phyloP scores from a whole-genome alignment of 2,113 vertebrate genomes.

The Ophthalmolycus amberensis region DNA sequence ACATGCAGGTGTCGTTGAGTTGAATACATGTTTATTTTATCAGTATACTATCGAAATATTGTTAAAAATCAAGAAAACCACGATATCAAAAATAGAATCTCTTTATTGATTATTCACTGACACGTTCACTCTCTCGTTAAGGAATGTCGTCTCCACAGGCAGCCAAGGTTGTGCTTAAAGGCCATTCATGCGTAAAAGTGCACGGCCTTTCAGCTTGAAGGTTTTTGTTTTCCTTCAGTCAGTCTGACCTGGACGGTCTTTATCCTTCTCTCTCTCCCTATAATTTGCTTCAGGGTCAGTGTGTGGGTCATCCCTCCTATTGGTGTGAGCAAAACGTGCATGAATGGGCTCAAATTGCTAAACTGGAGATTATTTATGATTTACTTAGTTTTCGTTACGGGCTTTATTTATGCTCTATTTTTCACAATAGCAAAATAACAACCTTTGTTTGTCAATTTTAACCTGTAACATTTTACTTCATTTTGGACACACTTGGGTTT shows the following conservation, averaged over 20 bases:
- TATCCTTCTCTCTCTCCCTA: background rate
- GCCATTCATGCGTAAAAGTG: conserved; percentile 66
- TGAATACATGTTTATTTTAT: background rate
- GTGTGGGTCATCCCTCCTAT: conserved; percentile 34
- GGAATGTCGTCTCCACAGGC: conserved; percentile 3
- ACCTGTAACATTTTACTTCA: background rate
- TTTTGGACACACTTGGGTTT: background rate
- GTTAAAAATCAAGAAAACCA: background rate
- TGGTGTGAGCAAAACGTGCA: conserved; percentile 8
- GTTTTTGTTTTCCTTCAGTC: conserved; percentile 37
- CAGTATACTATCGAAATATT: background rate
- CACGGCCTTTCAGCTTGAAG: conserved; percentile 37
- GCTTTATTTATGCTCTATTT: background rate
- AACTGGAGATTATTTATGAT: background rate
- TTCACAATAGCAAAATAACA: background rate
- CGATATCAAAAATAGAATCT: background rate
- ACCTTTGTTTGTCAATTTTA: background rate
- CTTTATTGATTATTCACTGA: background rate
- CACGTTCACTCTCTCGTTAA: background rate
- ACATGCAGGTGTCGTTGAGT: background rate
- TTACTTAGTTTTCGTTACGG: background rate
- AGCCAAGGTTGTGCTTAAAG: conserved; percentile 50
- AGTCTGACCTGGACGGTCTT: conserved; percentile 13
- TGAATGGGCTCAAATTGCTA: conserved; percentile 41
- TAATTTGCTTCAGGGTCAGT: conserved; percentile 58